Base-by-base conservation (phyloP, 2,113 vertebrate genomes). In the Seriola dumerili region DNA sequence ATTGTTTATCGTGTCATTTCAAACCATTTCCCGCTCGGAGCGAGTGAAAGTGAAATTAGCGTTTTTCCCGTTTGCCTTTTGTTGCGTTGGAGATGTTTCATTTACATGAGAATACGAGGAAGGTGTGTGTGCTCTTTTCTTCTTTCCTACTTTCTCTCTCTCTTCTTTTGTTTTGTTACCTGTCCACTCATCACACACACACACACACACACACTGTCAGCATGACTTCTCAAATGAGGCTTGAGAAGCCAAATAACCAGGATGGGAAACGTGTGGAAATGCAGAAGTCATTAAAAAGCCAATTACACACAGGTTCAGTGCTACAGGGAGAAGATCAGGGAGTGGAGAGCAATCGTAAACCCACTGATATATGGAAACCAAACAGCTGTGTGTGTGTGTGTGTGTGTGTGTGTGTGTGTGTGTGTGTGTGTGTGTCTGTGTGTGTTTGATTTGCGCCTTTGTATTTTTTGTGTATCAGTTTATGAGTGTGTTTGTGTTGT, bases 211-310 rank as follows among this genome's bases (percentile, higher is more conserved):
- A 25, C 25, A 25, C 55, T 65, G 73, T 42, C 77, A 54, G 82
- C 76, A 42, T 72, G 85, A 67, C 81, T 86, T 74, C 89, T 86
- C 66, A 82, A 91, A 89, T 84, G 86, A 91, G 82, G 81, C 85
- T 83, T 84, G 89, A 86, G 85, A 72, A 88, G 69, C 72, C 84
- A 91, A 88, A 91, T 84, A 89, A 81, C 85, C 79, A 64, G 36
- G 71, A 85, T 80, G 59, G 84, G 85, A 84, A 89, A 81, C 64
- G 87, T 84, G 86, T 84, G 76, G 85, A 89, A 92, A 93, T 94
- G 95, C 94, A 96, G 93, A 96, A 93, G 82, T 96, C 95, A 97
- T 97, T 96, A 96, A 96, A 97, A 97, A 96, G 95, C 95, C 95
- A 96, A 96, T 96, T 96, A 96, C 76, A 84, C 65, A 25, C 69